Evolutionary conservation across 2,888 invertebrate species (phyloP), one percentile per base, ranked within the genome.

Genomic region (Lasioglossum vierecki): DNA sequence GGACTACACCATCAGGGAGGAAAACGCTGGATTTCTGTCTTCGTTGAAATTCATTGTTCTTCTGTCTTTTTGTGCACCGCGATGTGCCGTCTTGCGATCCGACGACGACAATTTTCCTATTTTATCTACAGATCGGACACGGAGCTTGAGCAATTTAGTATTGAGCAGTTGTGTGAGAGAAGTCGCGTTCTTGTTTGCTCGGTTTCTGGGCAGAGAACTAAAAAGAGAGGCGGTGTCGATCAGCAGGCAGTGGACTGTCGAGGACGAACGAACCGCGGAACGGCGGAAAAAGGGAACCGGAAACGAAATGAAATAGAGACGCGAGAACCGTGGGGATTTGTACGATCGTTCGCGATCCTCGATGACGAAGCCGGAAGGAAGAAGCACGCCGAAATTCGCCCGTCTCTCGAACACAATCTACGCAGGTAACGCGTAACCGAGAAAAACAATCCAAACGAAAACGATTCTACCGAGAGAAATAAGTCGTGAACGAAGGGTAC

Each of bases 91-190:
- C 57, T 66, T 26, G 57, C n/a, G n/a, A 60, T 80, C 63, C 63
- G 41, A 22, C 39, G 22, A 41, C 49, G 49, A 63, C 46, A 18
- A 15, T 41, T 22, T 71, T 68, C 79, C 53, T 72, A 46, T 77
- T 83, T 53, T 30, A 78, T 63, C 81, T 63, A 74, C 68, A 80
- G 76, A 80, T 81, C 84, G 26, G 82, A 63, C 74, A 81, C 75
- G 35, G 74, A 76, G 66, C 80, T 90, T 90, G 89, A 89, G 89
- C 89, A 89, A 89, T 85, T 75, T 85, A 89, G 35, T 70, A 84
- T 90, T 89, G 89, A 89, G 89, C 91, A 89, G 87, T 85, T 74
- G 60, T 75, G 76, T 72, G 63, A 76, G 63, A 77, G 75, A 60
- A 79, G 87, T 85, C 57, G 78, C 78, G 68, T 78, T 73, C 79